Percentiles rank a stretch among this genome's conserved stretches.
These are phyloP conservation scores for Vulpes lagopus DNA, from an alignment of 2,113 vertebrate species.

Conservation along the genomic window DNA sequence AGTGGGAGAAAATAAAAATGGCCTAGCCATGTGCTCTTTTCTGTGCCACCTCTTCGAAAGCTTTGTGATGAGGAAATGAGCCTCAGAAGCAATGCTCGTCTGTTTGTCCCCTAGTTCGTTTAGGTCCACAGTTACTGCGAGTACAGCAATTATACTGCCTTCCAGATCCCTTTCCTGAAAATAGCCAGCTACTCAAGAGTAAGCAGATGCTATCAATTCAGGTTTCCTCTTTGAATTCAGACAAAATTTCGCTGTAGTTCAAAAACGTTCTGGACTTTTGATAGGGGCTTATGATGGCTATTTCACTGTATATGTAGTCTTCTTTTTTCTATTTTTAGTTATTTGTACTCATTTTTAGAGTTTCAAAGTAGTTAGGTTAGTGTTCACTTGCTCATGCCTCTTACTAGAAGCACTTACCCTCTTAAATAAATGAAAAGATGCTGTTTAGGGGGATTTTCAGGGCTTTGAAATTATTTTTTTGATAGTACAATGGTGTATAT, in stretches of 20 bases:
- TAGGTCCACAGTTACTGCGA: rapidly evolving
- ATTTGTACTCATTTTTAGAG: neutral
- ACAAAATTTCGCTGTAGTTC: neutral
- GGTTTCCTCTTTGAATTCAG: neutral
- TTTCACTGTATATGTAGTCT: neutral
- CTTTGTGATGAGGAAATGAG: neutral
- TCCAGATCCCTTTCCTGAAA: neutral
- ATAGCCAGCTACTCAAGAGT: neutral
- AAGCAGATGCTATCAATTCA: neutral
- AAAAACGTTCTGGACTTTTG: neutral
- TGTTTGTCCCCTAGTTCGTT: neutral
- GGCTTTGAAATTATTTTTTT: neutral
- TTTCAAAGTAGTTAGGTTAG: neutral
- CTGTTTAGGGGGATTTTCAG: neutral
- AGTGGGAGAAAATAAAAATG: conserved; percentile 40
- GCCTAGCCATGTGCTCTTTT: neutral
- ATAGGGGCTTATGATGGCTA: neutral
- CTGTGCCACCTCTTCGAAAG: neutral
- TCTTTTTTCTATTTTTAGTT: neutral
- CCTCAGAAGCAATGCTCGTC: neutral
- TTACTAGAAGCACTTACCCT: neutral
- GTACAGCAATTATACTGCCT: neutral
- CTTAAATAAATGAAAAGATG: neutral
- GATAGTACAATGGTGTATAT: neutral
- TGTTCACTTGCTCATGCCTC: neutral